Evolutionary conservation across 2,888 invertebrate species (phyloP).

Genomic region (Papilio elwesi): DNA sequence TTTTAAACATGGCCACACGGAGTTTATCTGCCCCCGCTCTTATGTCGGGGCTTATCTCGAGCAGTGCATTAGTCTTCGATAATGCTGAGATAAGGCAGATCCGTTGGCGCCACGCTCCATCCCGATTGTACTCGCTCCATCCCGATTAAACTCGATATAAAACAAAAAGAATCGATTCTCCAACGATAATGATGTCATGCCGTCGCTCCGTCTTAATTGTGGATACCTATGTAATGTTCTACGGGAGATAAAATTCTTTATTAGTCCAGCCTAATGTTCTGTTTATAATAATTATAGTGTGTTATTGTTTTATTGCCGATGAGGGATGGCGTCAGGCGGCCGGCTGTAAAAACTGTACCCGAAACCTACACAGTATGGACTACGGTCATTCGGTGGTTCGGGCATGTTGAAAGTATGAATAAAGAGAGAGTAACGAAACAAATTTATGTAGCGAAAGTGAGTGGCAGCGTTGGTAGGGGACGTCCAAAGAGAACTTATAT

Average conservation of each 20-base stretch:
- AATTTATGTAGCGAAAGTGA: too few relatives aligned
- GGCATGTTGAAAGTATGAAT: too few relatives aligned
- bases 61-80: constrained; percentile 83
- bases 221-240: constrained; percentile 68
- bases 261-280: constrained; percentile 13
- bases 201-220: constrained; percentile 78
- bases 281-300: constrained; percentile 8
- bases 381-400: too few relatives aligned
- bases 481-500: too few relatives aligned
- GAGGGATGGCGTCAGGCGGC: too few relatives aligned
- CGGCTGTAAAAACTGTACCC: too few relatives aligned
- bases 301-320: too few relatives aligned
- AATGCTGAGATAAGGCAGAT: constrained; percentile 81
- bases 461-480: too few relatives aligned
- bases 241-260: constrained; percentile 39
- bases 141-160: constrained; percentile 78
- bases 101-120: constrained; percentile 80
- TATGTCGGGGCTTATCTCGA: constrained; percentile 75
- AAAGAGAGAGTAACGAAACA: too few relatives aligned
- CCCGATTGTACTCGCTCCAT: constrained; percentile 76
- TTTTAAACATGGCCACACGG: constrained; percentile 83
- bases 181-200: constrained; percentile 80
- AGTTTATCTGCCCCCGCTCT: constrained; percentile 82
- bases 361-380: too few relatives aligned
- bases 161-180: constrained; percentile 77